These are phyloP conservation scores for Eremobia ochroleuca DNA, from an alignment of 2,888 invertebrate species.

Conservation along the genomic window DNA sequence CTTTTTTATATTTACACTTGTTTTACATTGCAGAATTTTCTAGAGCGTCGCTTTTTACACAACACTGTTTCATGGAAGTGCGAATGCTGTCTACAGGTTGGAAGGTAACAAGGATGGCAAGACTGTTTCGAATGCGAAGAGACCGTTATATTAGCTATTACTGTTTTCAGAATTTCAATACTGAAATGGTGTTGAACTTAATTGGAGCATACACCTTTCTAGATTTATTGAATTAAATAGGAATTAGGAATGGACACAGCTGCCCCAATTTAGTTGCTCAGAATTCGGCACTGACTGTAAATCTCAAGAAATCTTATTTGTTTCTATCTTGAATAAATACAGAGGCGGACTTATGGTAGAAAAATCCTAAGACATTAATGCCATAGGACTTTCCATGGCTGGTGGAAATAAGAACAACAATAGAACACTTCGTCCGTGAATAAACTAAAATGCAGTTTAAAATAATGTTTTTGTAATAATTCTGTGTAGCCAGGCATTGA, in stretches of 20 bases:
- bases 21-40: slow-evolving; percentile 36
- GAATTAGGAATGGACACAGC: slow-evolving; percentile 17
- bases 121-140: not conserved
- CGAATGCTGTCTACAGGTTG: slow-evolving; percentile 4
- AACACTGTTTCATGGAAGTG: slow-evolving; percentile 16
- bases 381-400: not conserved
- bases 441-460: not conserved
- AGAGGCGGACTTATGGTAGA: not conserved
- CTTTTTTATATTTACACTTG: slow-evolving; percentile 51
- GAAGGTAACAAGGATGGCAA: slow-evolving; percentile 2
- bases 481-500: not conserved
- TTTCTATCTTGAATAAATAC: not conserved
- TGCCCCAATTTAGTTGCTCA: slow-evolving; percentile 23
- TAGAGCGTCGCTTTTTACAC: slow-evolving; percentile 7
- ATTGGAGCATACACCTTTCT: slow-evolving; percentile 12
- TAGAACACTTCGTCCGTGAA: not conserved
- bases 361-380: not conserved
- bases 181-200: slow-evolving; percentile 10
- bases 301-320: slow-evolving; percentile 30
- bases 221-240: slow-evolving; percentile 17
- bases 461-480: not conserved
- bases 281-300: slow-evolving; percentile 5
- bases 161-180: not conserved
- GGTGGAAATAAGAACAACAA: not conserved
- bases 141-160: not conserved